Base-by-base conservation (phyloP, 92 coral and sea anemone genomes). In the Epizoanthus scotinus region DNA sequence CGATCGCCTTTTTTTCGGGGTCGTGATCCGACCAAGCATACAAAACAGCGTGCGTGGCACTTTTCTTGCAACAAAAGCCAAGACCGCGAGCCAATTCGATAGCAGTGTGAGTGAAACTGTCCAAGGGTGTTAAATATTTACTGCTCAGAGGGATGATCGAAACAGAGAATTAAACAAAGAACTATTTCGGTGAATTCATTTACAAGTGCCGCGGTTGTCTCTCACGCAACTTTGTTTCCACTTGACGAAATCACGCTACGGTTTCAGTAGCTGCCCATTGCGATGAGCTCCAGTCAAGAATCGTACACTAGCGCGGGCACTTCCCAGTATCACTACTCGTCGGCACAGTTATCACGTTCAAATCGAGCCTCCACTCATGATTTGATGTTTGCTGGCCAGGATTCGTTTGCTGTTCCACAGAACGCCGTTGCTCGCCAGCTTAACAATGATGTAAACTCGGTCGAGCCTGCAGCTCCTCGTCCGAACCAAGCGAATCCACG, bases 171-270 rank as follows among this genome's bases (percentile, higher is more conserved):
- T 86, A 92, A 90, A 89, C 93, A 89, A 91, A 92, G 91, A 90
- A 91, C 86, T 85, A 84, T 79, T 86, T 90, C 87, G 90, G 81
- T 74, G 89, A 83, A 90, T 86, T 86, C 91, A 85, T 85, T 92
- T 86, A 89, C 53, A 81, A 86, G 79, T 86, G 89, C 72, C 89
- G 82, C 85, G 58, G 78, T 83, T 67, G 54, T 54, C 84, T 87
- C 97, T 92, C 97, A 92, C 97, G 97, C 97, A 89, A 92, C 73
- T 84, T 87, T 68, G 81, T 75, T 83, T 71, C 87, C 65, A 75
- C 44, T 75, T 31, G 67, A 58, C 38, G 67, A 58, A 81, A 85
- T 84, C 92, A 89, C 92, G 92, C 83, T 67, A 89, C 82, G 70
- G 21, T 42, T 57, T 56, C 85, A 74, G 80, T 74, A 20, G 80